phyloP scores from a whole-genome alignment of 1,140 invertebrate genomes.

The Mactra quadrangularis region DNA sequence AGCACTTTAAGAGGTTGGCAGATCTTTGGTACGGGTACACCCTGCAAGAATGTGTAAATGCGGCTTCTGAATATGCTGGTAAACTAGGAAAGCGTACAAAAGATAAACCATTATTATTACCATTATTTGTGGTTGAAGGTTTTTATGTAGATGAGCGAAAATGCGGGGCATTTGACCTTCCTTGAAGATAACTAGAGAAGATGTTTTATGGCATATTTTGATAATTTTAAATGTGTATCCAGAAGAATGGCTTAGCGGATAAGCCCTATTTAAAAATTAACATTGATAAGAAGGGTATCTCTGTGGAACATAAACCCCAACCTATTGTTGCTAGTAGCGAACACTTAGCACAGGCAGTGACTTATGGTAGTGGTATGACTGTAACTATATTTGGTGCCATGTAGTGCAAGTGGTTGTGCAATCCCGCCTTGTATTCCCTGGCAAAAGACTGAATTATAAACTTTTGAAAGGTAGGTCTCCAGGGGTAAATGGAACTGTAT shows the following conservation, averaged over 20 bases:
- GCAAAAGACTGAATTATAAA: slow-evolving; percentile 23
- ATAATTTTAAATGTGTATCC: slow-evolving; percentile 56
- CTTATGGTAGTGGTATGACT: slow-evolving; percentile 7
- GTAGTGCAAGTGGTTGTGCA: slow-evolving; percentile 43
- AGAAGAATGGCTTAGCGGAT: no score
- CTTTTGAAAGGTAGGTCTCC: slow-evolving; percentile 18
- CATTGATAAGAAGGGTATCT: slow-evolving; percentile 41
- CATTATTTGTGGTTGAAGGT: neutral
- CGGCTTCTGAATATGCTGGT: slow-evolving; percentile 1
- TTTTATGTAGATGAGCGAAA: neutral
- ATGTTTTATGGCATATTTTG: slow-evolving; percentile 8
- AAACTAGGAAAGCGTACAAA: slow-evolving; percentile 2
- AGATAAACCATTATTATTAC: neutral
- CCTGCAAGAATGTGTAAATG: neutral
- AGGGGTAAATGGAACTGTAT: slow-evolving; percentile 31
- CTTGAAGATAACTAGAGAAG: neutral
- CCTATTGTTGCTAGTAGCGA: slow-evolving; percentile 3
- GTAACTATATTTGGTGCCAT: slow-evolving; percentile 61
- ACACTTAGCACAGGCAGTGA: neutral
- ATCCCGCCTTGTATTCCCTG: slow-evolving; percentile 50
- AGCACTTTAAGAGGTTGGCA: slow-evolving; percentile 10
- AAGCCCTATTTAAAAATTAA: no score
- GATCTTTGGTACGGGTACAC: slow-evolving; percentile 18
- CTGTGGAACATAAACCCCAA: slow-evolving; percentile 42
- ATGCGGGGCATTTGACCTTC: neutral